Percentiles rank a stretch among this genome's conserved stretches.
These are phyloP conservation scores for Agrotis puta DNA, from an alignment of 2,888 invertebrate genomes.

Conservation along the genomic window DNA sequence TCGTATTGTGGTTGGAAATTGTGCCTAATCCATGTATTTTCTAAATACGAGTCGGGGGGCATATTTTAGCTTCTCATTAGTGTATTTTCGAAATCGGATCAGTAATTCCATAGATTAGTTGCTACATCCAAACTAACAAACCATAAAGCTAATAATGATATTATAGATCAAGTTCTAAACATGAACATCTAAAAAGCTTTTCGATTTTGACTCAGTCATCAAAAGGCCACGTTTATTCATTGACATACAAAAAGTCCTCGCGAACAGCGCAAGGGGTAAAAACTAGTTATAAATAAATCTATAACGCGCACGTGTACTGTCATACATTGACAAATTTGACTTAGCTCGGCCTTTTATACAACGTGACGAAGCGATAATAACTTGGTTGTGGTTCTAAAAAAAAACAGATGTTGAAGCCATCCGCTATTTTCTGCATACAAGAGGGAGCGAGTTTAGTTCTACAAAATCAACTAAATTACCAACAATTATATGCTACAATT, in stretches of 20 bases:
- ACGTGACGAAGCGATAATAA: slow-evolving; percentile 67
- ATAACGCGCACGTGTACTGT: slow-evolving; percentile 70
- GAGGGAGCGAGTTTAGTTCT: too few species aligned
- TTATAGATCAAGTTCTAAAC: slow-evolving; percentile 3
- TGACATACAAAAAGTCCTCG: slow-evolving; percentile 10
- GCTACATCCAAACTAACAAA: too few species aligned
- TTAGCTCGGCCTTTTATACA: slow-evolving; percentile 68
- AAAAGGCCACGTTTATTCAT: slow-evolving; percentile 8
- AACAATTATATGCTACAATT: too few species aligned
- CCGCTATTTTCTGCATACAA: too few species aligned
- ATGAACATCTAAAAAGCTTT: slow-evolving; percentile 8
- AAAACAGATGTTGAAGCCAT: too few species aligned
- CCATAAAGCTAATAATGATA: neutral
- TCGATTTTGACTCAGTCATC: slow-evolving; percentile 14
- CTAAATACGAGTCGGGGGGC: too few species aligned
- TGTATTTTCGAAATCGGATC: too few species aligned
- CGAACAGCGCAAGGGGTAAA: slow-evolving; percentile 35
- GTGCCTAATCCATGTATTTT: too few species aligned
- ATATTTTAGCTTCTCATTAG: too few species aligned
- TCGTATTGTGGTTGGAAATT: too few species aligned
- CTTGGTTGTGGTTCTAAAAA: slow-evolving; percentile 37
- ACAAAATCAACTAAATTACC: too few species aligned
- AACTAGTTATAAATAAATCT: slow-evolving; percentile 57
- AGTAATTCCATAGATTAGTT: too few species aligned
- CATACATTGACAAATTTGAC: slow-evolving; percentile 74